phyloP scores from a whole-genome alignment of 2,888 invertebrate genomes.

The Ethmia dodecea region DNA sequence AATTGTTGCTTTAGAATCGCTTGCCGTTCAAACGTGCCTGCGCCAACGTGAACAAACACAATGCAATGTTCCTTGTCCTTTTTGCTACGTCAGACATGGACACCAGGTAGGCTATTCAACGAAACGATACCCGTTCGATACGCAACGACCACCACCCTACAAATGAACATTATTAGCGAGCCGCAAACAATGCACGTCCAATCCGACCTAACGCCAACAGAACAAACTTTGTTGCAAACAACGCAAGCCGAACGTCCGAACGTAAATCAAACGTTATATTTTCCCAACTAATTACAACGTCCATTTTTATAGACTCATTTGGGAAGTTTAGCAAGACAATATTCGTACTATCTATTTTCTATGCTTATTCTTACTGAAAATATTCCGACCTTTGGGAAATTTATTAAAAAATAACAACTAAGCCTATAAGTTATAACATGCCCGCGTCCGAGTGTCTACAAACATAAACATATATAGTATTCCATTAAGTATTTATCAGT shows the following conservation, averaged over 20 bases:
- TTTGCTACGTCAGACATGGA: conserved; percentile 53
- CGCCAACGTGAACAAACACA: conserved; percentile 56
- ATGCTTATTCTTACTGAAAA: too few species aligned
- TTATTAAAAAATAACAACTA: conserved; percentile 15
- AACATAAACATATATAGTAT: too few species aligned
- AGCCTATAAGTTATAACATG: too few species aligned
- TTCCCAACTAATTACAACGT: conserved; percentile 3
- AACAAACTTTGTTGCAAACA: conserved; percentile 1
- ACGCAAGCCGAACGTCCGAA: too few species aligned
- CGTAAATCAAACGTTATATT: conserved; percentile 1
- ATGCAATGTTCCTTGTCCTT: conserved; percentile 62
- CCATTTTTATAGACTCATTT: conserved; percentile 6
- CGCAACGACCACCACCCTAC: conserved; percentile 28
- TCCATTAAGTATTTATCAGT: too few species aligned
- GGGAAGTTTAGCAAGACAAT: conserved; percentile 3
- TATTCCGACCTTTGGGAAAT: conserved; percentile 26
- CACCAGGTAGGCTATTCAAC: conserved; percentile 49
- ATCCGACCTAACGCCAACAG: background rate
- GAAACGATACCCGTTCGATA: conserved; percentile 53
- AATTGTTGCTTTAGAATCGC: too few species aligned
- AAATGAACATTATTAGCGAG: conserved; percentile 36
- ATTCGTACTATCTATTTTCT: too few species aligned
- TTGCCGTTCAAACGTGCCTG: too few species aligned
- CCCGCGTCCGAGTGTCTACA: too few species aligned
- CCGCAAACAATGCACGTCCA: conserved; percentile 36